Conservation (phyloP, 2,113 vertebrate species). For the Cardinalis cardinalis region DNA sequence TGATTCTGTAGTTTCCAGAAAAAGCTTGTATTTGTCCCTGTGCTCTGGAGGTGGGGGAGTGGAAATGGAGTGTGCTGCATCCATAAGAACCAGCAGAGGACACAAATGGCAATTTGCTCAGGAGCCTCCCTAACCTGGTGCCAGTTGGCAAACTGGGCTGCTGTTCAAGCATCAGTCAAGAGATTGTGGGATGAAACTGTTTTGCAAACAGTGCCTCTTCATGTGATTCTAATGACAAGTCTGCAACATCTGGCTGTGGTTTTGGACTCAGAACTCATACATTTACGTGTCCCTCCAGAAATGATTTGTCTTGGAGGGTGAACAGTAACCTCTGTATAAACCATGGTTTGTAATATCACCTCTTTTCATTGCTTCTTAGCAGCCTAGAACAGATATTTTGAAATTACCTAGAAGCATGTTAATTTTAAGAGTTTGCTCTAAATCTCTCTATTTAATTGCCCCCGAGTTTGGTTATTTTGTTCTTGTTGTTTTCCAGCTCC, state of each 20-base stretch:
- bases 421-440: background rate
- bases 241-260: background rate
- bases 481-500: background rate
- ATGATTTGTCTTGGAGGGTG: background rate
- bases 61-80: accelerated
- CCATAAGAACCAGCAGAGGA: accelerated
- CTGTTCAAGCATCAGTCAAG: background rate
- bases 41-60: accelerated
- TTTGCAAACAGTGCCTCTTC: conserved; percentile 9
- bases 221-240: background rate
- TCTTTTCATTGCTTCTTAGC: background rate
- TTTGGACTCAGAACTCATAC: background rate
- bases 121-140: background rate
- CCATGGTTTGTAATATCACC: background rate
- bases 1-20: background rate
- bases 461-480: background rate
- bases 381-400: background rate
- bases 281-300: background rate
- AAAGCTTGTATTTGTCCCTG: accelerated
- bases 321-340: background rate
- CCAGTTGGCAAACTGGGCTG: conserved; percentile 1
- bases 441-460: background rate
- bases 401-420: accelerated
- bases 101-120: background rate
- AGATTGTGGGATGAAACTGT: background rate